Evolutionary conservation across 2,888 invertebrate genomes (phyloP), one percentile per base, ranked within the genome.

Genomic region (Xylota segnis): DNA sequence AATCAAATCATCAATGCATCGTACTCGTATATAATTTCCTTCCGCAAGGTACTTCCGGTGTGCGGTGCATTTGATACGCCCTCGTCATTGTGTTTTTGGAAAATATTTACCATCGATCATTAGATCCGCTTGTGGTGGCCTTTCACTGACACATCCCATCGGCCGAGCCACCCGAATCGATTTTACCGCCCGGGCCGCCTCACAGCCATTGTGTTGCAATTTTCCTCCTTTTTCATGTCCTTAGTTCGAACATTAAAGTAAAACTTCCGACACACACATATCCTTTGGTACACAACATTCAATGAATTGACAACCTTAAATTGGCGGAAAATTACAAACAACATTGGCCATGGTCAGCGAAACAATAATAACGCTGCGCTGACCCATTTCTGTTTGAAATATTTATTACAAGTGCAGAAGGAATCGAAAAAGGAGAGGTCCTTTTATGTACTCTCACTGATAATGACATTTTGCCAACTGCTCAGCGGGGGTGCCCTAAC

Each of bases 251-350:
- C 75, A 81, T 84, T 54, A 86, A 81, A 86, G 72, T 27, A 43
- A 77, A 34, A 71, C 43, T 66, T 54, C 86, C 76, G 72, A 81
- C 52, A 76, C 47, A 75, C 59, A 59, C 12, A 16, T 58, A 47
- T 74, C 52, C 66, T 52, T 70, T 32, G 18, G 16, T 16, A 70
- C 2, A 32, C n/a, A 61, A 58, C 56, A 50, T 18, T 9, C 3
- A 16, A 23, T 29, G 54, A 43, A 34, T 52, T 58, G 59, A 70
- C 34, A 45, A 23, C 65, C 16, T 68, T 47, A 77, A 86, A 86
- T 82, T 82, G 86, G 76, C 76, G 86, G 86, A 82, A 82, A 86
- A 86, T 82, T 82, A 86, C 86, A 86, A 86, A 86, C 86, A 86
- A 77, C 76, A 82, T 76, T 58, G 72, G 50, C 50, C 68, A 82